These are phyloP conservation scores for Rachycentron canadum DNA, from an alignment of 2,797 vertebrate genomes.

Conservation along the genomic window DNA sequence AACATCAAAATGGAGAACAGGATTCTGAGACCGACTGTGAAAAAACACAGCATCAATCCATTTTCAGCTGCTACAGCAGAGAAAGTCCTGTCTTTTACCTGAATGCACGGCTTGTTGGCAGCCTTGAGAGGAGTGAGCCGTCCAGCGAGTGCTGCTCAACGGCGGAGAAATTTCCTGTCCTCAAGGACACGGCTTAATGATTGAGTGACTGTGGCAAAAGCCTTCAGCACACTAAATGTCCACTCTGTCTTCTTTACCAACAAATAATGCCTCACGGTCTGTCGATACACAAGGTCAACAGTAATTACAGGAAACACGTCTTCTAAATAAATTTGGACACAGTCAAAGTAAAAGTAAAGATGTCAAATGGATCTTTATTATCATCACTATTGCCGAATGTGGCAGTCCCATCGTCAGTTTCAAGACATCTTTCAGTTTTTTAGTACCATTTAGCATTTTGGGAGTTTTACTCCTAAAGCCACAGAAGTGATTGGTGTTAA, in stretches of 20 bases:
- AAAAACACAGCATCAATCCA: slow-evolving; percentile 31
- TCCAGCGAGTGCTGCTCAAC: slow-evolving; percentile 38
- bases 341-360: slow-evolving; percentile 47
- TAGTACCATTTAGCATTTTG: slow-evolving; percentile 47
- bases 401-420: slow-evolving; percentile 22
- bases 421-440: slow-evolving; percentile 32
- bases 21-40: slow-evolving; percentile 25
- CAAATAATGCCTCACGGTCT: slow-evolving; percentile 45
- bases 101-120: slow-evolving; percentile 51
- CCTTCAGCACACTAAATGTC: slow-evolving; percentile 68
- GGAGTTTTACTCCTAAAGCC: slow-evolving; percentile 47
- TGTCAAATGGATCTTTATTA: slow-evolving; percentile 29
- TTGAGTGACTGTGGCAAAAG: slow-evolving; percentile 73
- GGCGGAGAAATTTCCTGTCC: slow-evolving; percentile 51
- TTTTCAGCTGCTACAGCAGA: slow-evolving; percentile 20
- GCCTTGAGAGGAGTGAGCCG: slow-evolving; percentile 59
- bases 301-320: slow-evolving; percentile 59
- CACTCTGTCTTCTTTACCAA: slow-evolving; percentile 71
- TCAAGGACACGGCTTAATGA: slow-evolving; percentile 71
- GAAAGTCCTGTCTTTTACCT: slow-evolving; percentile 36
- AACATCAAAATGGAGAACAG: slow-evolving; percentile 23
- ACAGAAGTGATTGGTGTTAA: slow-evolving; percentile 31
- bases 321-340: slow-evolving; percentile 38
- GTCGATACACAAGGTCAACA: slow-evolving; percentile 62
- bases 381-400: slow-evolving; percentile 16